phyloP scores from a whole-genome alignment of 2,888 invertebrate genomes.

The Mantis religiosa region DNA sequence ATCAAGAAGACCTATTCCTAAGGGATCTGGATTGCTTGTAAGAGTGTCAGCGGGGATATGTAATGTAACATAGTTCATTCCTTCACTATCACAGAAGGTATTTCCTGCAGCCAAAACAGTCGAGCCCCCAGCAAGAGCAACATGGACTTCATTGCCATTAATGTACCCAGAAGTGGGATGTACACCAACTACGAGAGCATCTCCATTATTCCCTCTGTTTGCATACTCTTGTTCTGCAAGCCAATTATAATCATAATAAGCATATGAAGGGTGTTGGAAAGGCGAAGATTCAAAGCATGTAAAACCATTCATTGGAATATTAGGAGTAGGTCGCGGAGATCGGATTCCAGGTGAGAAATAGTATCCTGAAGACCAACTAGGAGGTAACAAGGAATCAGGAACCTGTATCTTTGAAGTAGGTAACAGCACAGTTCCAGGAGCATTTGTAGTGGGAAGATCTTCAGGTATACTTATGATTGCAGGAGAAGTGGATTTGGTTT shows the following conservation, averaged over 20 bases:
- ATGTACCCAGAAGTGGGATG: background rate
- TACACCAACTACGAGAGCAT: background rate
- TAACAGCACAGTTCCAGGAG: background rate
- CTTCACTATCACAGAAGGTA: conserved; percentile 1
- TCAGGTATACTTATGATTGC: background rate
- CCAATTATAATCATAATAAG: background rate
- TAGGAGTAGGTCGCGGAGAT: background rate
- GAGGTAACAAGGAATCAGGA: background rate
- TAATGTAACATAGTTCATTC: conserved; percentile 1
- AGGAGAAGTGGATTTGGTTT: background rate
- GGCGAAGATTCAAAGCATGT: background rate
- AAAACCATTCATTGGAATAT: background rate
- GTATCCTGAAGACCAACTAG: background rate
- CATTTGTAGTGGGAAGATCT: background rate
- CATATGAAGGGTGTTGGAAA: background rate
- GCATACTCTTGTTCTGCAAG: background rate
- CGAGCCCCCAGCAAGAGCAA: background rate
- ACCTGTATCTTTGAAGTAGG: background rate
- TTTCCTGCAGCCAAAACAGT: background rate
- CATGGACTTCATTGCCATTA: conserved; percentile 4
- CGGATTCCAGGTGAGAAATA: background rate
- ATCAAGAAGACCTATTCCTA: background rate
- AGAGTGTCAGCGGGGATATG: background rate
- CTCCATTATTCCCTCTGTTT: background rate
- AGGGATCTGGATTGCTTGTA: background rate